phyloP scores from a whole-genome alignment of 2,888 invertebrate genomes.

The Agrenia bidenticulata region DNA sequence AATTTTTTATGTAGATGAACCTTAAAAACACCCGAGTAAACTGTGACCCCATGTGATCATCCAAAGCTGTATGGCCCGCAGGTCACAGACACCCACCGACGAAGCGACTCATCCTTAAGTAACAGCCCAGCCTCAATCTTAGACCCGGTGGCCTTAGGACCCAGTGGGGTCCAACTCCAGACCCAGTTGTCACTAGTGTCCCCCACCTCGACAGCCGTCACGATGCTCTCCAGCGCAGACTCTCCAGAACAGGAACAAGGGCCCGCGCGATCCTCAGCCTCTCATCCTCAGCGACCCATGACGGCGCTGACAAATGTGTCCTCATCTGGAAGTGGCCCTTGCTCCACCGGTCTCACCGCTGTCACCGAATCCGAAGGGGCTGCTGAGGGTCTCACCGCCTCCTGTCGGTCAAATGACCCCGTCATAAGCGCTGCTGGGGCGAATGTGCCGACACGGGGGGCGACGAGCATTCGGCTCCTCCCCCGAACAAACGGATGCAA shows the following conservation, averaged over 20 bases:
- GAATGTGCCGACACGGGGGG: background rate
- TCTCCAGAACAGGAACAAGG: conserved; percentile 10
- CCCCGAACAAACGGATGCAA: background rate
- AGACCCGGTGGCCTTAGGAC: conserved; percentile 5
- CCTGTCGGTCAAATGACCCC: background rate
- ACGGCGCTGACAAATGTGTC: background rate
- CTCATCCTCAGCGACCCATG: background rate
- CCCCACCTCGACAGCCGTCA: background rate
- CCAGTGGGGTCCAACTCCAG: too few species aligned
- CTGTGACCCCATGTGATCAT: too few species aligned
- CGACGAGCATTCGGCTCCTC: background rate
- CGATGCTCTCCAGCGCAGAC: conserved; percentile 11
- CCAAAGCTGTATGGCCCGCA: conserved; percentile 33
- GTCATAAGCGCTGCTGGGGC: background rate
- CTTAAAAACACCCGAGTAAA: too few species aligned
- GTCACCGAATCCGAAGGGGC: conserved; percentile 3
- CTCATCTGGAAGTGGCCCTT: background rate
- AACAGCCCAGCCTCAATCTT: conserved; percentile 59
- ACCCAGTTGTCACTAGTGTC: background rate
- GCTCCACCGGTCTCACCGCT: background rate
- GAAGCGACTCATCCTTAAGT: conserved; percentile 59
- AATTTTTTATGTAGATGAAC: too few species aligned
- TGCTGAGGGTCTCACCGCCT: background rate
- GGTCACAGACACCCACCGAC: conserved; percentile 54
- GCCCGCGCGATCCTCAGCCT: too few species aligned